These are phyloP conservation scores for Amitus sp. DNA, from an alignment of 2,888 invertebrate genomes.

Conservation along the genomic window DNA sequence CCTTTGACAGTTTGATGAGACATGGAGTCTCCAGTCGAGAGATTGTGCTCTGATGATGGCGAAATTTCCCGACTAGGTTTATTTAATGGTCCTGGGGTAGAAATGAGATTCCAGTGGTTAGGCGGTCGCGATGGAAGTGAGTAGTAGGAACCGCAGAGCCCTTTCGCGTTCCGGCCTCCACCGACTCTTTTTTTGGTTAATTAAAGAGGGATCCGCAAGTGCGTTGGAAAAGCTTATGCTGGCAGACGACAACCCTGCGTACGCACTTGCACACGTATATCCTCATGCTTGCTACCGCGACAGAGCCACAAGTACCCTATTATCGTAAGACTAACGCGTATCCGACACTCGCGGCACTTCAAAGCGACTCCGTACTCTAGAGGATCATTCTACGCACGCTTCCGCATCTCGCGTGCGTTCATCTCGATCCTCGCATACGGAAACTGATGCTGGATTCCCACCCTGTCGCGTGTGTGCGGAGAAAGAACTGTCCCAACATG, in stretches of 20 bases:
- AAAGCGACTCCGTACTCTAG: slow-evolving; percentile 35
- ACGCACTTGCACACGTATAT: slow-evolving; percentile 30
- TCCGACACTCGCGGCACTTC: slow-evolving; percentile 41
- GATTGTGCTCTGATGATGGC: too few species aligned
- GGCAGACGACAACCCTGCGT: slow-evolving; percentile 13
- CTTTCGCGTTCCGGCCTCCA: slow-evolving; percentile 35
- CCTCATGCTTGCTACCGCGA: slow-evolving; percentile 11
- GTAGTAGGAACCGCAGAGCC: slow-evolving; percentile 40
- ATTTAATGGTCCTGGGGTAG: slow-evolving; percentile 23
- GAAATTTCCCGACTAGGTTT: neutral
- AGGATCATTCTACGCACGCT: slow-evolving; percentile 24
- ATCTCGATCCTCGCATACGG: slow-evolving; percentile 21
- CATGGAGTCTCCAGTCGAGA: neutral
- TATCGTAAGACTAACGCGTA: slow-evolving; percentile 40
- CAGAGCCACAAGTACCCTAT: slow-evolving; percentile 35
- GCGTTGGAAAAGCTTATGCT: slow-evolving; percentile 21
- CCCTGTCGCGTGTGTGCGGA: neutral
- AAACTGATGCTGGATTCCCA: slow-evolving; percentile 29
- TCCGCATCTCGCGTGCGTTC: slow-evolving; percentile 33
- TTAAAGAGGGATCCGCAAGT: slow-evolving; percentile 44
- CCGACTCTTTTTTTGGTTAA: slow-evolving; percentile 48
- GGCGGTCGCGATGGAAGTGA: slow-evolving; percentile 41
- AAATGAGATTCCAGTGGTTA: slow-evolving; percentile 51
- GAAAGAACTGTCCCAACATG: too few species aligned
- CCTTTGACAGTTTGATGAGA: neutral